Base-by-base conservation (phyloP, 1,140 invertebrate genomes). In the Zaprionus vittiger region DNA sequence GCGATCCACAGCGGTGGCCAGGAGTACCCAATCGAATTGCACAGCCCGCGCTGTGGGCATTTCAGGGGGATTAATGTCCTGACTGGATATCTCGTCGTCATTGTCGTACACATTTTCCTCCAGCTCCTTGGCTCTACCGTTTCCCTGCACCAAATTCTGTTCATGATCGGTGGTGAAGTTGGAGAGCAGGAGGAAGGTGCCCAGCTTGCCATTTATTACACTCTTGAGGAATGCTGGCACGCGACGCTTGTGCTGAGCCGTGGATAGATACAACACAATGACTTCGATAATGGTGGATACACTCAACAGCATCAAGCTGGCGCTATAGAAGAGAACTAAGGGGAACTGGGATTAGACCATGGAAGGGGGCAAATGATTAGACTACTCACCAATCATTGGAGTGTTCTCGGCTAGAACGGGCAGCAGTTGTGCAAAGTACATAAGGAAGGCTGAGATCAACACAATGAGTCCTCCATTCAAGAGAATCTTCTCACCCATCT, bases 251-350 rank as follows among this genome's bases (percentile, higher is more conserved):
- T 94, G 93, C 64, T 92, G 92, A 5, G 91, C 93, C 17, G 93
- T 93, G 15, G 94, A 92, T 61, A 95, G 73, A 47, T 95, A 95
- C 24, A 96, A 93, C 11, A 96, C 95, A 9, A 94, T 34, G 5
- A 95, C 94, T 12, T 95, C 95, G 20, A 95, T 83, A n/a, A 96
- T 92, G 47, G 95, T 93, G 1, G 95, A 95, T 44, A 95, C 91
- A 56, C 94, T 94, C 4, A 95, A 93, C 67, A 96, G 81, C 93
- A 95, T 81, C 94, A 96, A 79, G 93, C 94, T 72, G 92, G 85
- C 41, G 95, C 95, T 95, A 78, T 83, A 94, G 93, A 93, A 93
- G 9, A 93, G 81, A 34, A 94, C 92, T 94, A 63, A 15, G 28
- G 2, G 59, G 34, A 12, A 7, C n/a, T 17, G 2, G 2, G 2